Percentiles rank a stretch among this genome's conserved stretches.
phyloP scores from a whole-genome alignment of 1,140 invertebrate genomes.

The Lordiphosa mommai region DNA sequence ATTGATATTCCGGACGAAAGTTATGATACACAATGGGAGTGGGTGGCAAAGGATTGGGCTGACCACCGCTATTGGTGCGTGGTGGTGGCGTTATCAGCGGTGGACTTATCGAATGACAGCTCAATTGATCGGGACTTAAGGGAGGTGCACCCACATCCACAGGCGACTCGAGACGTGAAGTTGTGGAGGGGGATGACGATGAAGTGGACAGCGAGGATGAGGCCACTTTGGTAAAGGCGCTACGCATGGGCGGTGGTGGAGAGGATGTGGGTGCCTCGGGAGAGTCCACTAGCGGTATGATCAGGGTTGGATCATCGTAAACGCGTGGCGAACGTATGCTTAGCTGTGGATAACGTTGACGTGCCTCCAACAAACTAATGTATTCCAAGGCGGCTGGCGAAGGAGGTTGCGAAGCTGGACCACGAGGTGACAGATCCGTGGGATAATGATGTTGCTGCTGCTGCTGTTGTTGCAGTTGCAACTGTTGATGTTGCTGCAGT shows the following conservation, averaged over 20 bases:
- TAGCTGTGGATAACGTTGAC: constrained; percentile 69
- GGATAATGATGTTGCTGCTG: constrained; percentile 51
- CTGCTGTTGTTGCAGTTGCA: constrained; percentile 46
- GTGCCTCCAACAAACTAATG: constrained; percentile 61
- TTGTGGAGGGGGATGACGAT: constrained; percentile 79
- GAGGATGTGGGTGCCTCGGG: constrained; percentile 50
- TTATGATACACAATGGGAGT: constrained; percentile 79
- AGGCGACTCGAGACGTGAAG: constrained; percentile 59
- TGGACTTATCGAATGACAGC: constrained; percentile 89
- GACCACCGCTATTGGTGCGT: constrained; percentile 51
- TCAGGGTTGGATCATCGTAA: constrained; percentile 74
- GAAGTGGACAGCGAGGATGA: constrained; percentile 80
- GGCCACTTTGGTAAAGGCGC: constrained; percentile 90
- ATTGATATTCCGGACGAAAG: constrained; percentile 78
- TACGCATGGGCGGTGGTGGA: constrained; percentile 81
- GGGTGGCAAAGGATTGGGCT: constrained; percentile 76
- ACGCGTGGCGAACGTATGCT: constrained; percentile 62
- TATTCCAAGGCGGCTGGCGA: constrained; percentile 61
- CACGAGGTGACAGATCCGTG: constrained; percentile 56
- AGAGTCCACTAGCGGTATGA: constrained; percentile 55
- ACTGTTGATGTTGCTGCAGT: constrained; percentile 71
- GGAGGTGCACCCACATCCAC: constrained; percentile 82
- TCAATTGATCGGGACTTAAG: constrained; percentile 86
- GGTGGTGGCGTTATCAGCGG: constrained; percentile 82
- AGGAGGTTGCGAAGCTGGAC: constrained; percentile 51